Conservation (phyloP, 1,140 invertebrate species). For the Drosophila teissieri region DNA sequence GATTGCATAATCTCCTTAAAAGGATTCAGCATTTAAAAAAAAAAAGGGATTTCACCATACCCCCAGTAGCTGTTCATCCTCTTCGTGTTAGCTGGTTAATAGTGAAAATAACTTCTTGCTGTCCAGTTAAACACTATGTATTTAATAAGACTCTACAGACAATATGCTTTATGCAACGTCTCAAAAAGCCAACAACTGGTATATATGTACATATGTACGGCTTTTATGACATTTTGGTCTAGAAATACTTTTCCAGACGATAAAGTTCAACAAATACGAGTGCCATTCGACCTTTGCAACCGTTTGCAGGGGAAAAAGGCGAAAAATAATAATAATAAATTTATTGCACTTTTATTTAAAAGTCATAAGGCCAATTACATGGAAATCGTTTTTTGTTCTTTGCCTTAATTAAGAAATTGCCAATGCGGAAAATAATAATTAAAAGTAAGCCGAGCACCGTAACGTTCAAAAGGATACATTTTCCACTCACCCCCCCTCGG, state of each 20-base stretch:
- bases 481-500: neutral
- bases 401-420: constrained; percentile 75
- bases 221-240: neutral
- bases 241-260: neutral
- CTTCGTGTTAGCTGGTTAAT: no score
- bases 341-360: constrained; percentile 77
- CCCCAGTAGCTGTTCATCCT: no score
- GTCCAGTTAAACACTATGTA: no score
- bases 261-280: neutral
- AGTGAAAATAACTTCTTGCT: no score
- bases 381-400: constrained; percentile 21
- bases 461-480: constrained; percentile 57
- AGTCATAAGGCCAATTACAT: constrained; percentile 70
- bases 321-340: constrained; percentile 47
- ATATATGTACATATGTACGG: no score
- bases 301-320: constrained; percentile 4
- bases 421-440: constrained; percentile 81
- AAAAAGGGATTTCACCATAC: no score
- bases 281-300: neutral
- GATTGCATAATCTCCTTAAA: no score
- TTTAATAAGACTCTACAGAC: no score
- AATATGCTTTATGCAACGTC: no score
- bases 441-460: constrained; percentile 66
- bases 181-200: no score
- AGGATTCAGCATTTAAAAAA: no score